phyloP scores from a whole-genome alignment of 2,113 vertebrate species.

The Cisticola juncidis region DNA sequence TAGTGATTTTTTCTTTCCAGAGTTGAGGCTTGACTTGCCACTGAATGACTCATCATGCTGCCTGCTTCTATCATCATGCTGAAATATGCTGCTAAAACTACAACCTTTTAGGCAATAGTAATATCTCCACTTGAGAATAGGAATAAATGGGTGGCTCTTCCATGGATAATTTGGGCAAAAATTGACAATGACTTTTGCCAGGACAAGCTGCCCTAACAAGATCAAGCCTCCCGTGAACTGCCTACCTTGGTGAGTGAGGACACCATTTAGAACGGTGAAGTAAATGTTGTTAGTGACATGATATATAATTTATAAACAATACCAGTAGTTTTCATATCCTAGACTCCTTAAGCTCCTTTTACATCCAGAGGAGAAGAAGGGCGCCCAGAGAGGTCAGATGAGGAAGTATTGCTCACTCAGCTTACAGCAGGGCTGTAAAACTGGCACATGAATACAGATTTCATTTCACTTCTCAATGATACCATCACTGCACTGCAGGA shows the following conservation, averaged over 20 bases:
- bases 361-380: not conserved
- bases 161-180: not conserved
- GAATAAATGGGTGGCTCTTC: not conserved
- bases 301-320: not conserved
- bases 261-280: not conserved
- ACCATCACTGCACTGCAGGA: not conserved
- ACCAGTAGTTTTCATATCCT: not conserved
- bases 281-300: not conserved
- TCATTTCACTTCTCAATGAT: not conserved
- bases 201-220: not conserved
- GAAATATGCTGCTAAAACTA: not conserved
- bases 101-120: not conserved
- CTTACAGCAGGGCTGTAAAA: not conserved
- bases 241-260: not conserved
- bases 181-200: not conserved
- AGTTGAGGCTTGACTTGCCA: not conserved
- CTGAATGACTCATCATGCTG: not conserved
- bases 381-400: not conserved
- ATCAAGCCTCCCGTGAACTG: not conserved
- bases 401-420: not conserved
- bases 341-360: not conserved
- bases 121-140: not conserved
- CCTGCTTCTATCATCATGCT: not conserved
- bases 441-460: not conserved
- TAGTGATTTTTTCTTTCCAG: not conserved